Evolutionary conservation across 2,888 invertebrate genomes (phyloP), one percentile per base, ranked within the genome.

Genomic region (Thereva unica): DNA sequence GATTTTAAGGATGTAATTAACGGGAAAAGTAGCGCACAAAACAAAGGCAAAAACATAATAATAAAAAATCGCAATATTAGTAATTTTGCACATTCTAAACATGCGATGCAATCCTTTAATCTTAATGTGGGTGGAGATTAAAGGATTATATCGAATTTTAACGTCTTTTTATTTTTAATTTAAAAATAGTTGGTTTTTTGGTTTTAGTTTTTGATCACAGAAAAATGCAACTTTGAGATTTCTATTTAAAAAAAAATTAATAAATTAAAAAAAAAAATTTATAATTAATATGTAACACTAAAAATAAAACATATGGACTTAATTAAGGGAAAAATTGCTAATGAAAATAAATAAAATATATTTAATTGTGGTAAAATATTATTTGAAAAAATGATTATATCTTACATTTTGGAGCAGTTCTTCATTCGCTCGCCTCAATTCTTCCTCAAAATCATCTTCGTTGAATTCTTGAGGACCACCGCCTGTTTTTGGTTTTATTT

Each of bases 391-490:
- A 3, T 41, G 34, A 10, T 10, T 9, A 37, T 12, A 3, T 72
- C 76, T 76, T 70, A 81, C 81, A 75, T 80, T 78, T 74, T 78
- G 74, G 72, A 79, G 74, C 76, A 80, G 75, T 72, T 79, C 76
- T 67, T 78, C 77, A 70, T 80, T 77, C 49, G 81, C 80, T 73
- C 72, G 73, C 68, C 74, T 74, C 64, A 81, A 72, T 68, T 81
- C 77, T 63, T 77, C 75, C 70, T 80, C 78, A 67, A 73, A 71
- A 68, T 74, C 70, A 53, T 74, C 73, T 42, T 72, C 71, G 10
- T 69, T 71, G 12, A 72, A 72, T 61, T 73, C 71, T 67, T 76
- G 74, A 23, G 75, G 72, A 64, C 76, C 77, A 69, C 74, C 72
- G 23, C 69, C 70, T 40, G 73, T 71, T 69, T 76, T 76, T 7